Conservation (phyloP, 2,797 vertebrate species). For the Crypturellus tataupa region DNA sequence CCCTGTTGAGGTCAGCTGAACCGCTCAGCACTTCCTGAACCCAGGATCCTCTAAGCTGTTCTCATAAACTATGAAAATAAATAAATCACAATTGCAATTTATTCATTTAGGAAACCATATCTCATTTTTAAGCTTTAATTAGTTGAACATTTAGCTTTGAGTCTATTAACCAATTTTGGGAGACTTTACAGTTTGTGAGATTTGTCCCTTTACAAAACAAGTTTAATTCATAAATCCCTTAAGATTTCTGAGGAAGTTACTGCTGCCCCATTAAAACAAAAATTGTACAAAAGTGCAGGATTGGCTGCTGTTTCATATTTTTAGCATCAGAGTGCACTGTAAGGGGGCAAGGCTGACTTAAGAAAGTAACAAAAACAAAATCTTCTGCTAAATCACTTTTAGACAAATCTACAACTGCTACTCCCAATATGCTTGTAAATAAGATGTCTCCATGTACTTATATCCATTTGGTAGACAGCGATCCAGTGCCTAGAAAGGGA, state of each 20-base stretch:
- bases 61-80: neutral
- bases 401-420: neutral
- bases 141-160: neutral
- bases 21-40: neutral
- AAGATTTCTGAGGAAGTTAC: neutral
- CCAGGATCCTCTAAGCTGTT: neutral
- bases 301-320: neutral
- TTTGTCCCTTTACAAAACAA: neutral
- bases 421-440: neutral
- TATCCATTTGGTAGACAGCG: neutral
- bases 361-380: neutral
- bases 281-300: constrained; percentile 30
- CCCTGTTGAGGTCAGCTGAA: neutral
- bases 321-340: neutral
- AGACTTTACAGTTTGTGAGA: neutral
- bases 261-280: constrained; percentile 28
- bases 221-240: neutral
- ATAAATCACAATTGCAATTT: too few species aligned
- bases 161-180: neutral
- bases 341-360: neutral
- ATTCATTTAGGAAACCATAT: neutral
- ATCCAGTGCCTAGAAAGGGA: neutral
- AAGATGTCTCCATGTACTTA: neutral
- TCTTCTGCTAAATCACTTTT: neutral
- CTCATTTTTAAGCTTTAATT: neutral